These are phyloP conservation scores for Siniperca obscura DNA, from an alignment of 2,797 vertebrate species.

Conservation along the genomic window DNA sequence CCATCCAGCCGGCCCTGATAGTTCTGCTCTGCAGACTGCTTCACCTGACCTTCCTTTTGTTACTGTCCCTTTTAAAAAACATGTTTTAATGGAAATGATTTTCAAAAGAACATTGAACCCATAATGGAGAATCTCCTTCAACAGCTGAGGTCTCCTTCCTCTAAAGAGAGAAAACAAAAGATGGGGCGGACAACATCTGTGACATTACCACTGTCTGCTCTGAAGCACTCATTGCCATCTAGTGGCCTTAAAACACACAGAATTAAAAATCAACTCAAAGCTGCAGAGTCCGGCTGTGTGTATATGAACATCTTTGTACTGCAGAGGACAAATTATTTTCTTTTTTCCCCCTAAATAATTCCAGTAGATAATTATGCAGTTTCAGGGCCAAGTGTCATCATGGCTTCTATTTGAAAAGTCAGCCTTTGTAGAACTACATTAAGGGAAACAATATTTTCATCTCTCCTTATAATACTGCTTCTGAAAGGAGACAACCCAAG, in stretches of 20 bases:
- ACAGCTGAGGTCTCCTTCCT: constrained; percentile 88
- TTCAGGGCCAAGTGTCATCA: constrained; percentile 49
- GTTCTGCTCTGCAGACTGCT: constrained; percentile 80
- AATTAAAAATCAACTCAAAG: constrained; percentile 35
- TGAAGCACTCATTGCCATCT: constrained; percentile 76
- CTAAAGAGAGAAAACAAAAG: constrained; percentile 84
- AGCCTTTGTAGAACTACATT: constrained; percentile 29
- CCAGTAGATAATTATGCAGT: constrained; percentile 86
- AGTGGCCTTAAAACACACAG: constrained; percentile 69
- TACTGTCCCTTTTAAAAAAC: constrained; percentile 84
- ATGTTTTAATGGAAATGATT: constrained; percentile 90
- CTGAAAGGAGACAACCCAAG: constrained; percentile 23
- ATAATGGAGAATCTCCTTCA: constrained; percentile 89
- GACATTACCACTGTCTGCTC: constrained; percentile 74
- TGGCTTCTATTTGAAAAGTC: constrained; percentile 22
- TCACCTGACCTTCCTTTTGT: constrained; percentile 89
- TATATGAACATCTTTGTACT: constrained; percentile 30
- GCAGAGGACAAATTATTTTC: constrained; percentile 60
- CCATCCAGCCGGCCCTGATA: constrained; percentile 78
- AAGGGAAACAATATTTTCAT: constrained; percentile 26
- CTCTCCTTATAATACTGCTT: not conserved
- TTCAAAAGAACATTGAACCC: constrained; percentile 89
- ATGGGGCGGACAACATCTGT: constrained; percentile 87
- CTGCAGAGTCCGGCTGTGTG: constrained; percentile 30
- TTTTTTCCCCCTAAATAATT: constrained; percentile 75